A percentile compares a stretch with the other conserved stretches of the same genome.
phyloP scores from a whole-genome alignment of 2,113 vertebrate species.

The Himantopus leucocephalus region DNA sequence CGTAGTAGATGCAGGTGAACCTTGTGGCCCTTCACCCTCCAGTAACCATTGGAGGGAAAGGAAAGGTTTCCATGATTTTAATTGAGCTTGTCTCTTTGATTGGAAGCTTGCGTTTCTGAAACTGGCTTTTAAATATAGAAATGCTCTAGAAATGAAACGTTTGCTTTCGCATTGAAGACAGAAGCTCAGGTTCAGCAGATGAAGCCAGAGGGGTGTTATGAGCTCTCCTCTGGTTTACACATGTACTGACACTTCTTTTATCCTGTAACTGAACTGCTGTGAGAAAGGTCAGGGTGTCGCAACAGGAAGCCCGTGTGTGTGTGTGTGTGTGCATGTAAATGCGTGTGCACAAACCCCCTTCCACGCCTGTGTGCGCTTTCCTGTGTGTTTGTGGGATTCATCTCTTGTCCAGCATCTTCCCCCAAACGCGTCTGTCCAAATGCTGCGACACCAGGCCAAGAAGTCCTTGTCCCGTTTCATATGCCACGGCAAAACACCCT shows the following conservation, averaged over 20 bases:
- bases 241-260: constrained; percentile 6
- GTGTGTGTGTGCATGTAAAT: background rate
- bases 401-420: background rate
- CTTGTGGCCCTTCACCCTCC: background rate
- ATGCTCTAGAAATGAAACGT: background rate
- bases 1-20: background rate
- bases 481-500: background rate
- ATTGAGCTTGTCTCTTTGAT: background rate
- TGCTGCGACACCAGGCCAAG: background rate
- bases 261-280: background rate
- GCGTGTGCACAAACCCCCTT: background rate
- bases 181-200: background rate
- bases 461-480: background rate
- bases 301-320: constrained; percentile 8
- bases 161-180: background rate
- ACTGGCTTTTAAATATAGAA: background rate
- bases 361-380: background rate
- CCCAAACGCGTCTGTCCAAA: background rate
- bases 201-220: background rate
- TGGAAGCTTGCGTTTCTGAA: background rate
- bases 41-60: background rate
- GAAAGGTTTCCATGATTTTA: background rate
- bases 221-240: background rate
- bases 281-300: background rate
- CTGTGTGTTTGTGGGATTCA: background rate